A percentile compares a stretch with the other conserved stretches of the same genome.
Conservation (phyloP, 35 echinoderm and acorn worm species). For the Ophiothrix spiculata region DNA sequence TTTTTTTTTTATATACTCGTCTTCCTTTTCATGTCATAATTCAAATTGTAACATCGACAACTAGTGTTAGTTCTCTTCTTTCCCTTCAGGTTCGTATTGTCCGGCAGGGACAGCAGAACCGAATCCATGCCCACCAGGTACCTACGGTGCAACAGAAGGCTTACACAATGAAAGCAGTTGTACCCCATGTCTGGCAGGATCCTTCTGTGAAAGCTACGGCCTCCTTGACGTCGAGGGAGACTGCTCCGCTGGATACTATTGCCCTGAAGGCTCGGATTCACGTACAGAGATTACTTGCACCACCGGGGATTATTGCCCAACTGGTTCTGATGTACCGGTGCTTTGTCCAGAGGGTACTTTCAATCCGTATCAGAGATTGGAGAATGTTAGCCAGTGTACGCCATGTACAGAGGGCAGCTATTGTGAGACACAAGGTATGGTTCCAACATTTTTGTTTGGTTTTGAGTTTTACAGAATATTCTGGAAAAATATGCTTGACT, state of each 20-base stretch:
- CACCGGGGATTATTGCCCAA: slow-evolving; percentile 78
- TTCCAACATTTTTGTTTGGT: no score
- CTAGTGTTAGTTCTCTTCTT: background rate
- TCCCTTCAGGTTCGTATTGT: slow-evolving; percentile 74
- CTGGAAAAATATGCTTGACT: no score
- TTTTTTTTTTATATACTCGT: no score
- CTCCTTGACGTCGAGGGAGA: slow-evolving; percentile 60
- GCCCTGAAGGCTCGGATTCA: slow-evolving; percentile 70
- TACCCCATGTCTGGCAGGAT: slow-evolving; percentile 85
- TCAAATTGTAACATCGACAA: background rate
- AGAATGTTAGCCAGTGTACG: slow-evolving; percentile 63
- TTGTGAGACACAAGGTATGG: slow-evolving; percentile 80
- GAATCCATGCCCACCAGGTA: slow-evolving; percentile 66
- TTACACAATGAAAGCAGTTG: slow-evolving; percentile 78
- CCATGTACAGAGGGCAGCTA: slow-evolving; percentile 84
- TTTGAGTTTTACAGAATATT: no score
- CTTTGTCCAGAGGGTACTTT: slow-evolving; percentile 89
- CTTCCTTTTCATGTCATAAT: background rate
- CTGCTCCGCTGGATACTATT: slow-evolving; percentile 78
- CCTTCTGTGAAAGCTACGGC: slow-evolving; percentile 83
- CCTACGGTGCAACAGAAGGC: slow-evolving; percentile 72
- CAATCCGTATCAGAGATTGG: slow-evolving; percentile 66
- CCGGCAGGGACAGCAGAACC: slow-evolving; percentile 81
- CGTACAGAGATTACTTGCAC: slow-evolving; percentile 82
- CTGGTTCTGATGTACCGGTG: slow-evolving; percentile 61